Base-by-base conservation (phyloP, 2,888 invertebrate genomes). In the Clanis bilineata region DNA sequence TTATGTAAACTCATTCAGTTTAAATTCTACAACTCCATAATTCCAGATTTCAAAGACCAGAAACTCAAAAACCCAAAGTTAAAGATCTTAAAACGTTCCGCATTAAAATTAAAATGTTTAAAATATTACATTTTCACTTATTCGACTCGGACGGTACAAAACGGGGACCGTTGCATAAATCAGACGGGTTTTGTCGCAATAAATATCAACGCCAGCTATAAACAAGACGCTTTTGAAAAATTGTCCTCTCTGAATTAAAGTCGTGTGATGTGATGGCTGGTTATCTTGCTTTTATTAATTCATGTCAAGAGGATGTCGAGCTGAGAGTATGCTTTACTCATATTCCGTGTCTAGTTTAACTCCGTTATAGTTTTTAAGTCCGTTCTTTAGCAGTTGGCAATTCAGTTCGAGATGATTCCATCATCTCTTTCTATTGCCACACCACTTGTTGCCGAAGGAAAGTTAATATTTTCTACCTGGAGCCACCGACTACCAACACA, bases 141-240 rank as follows among this genome's bases (percentile, higher is more conserved):
- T 47, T 28, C 25, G 9, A n/a, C 25, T 23, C 25, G 7, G 47
- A 47, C 44, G 44, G 47, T 15, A 15, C 25, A 25, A 28, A 47
- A 23, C 15, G 15, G 28, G 25, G 12, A 28, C 28, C 25, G n/a
- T 23, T 47, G 47, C 47, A 47, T 47, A 47, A 47, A 47, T 47
- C 47, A 47, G 47, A n/a, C 47, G 47, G 47, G 25, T 47, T 47
- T 47, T 47, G 47, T 25, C 47, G 47, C n/a, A 28, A 47, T 47
- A 47, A 47, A 28, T 47, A 47, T 28, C 25, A 25, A 3, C 25
- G 23, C 22, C 12, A 21, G 23, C 22, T n/a, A 22, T 45, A 22
- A 23, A 45, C 44, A 45, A 45, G 44, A 45, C 45, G 45, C n/a
- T 15, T n/a, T 25, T 25, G 47, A 47, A 47, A 45, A 25, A 47